Base-by-base conservation (phyloP, 2,888 invertebrate species). In the Chloroclystis v-ata region DNA sequence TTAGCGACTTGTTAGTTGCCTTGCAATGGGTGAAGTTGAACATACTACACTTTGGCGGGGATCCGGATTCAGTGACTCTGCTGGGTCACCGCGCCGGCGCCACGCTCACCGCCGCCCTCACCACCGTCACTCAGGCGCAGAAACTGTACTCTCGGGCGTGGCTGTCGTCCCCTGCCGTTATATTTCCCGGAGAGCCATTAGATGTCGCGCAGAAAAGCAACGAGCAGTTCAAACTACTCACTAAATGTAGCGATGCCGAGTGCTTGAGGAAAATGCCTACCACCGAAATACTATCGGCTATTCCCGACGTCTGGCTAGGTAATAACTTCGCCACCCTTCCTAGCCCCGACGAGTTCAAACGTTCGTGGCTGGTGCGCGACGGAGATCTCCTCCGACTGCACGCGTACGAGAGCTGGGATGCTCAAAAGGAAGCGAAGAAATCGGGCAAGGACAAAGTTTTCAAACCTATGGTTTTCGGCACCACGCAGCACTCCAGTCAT, bases 31-130 rank as follows among this genome's bases (percentile, higher is more conserved):
- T 96, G 1, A 89, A 94, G 50, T 77, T 92, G 56, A 96, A 97
- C 70, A 95, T 96, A 35, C 91, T 91, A 46, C 91, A 95, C 71
- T 97, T 97, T 66, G 96, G 96, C 0, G 96, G 96, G 0, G 93
- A 96, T 71, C 90, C 92, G 1, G 83, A 89, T 1, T 89, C 93
- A 2, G 94, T 97, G 0, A 96, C 95, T 0, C 69, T 97, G 28
- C 89, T 96, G 62, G 97, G 96, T 0, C 95, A 96, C 69, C 90
- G 94, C 13, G 95, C 96, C 0, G 96, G 96, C 1, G 96, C 94
- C 0, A 96, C 96, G 0, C 77, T 96, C 9, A 93, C 95, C 0
- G 93, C 95, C 0, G 94, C 95, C 0, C 78, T 97, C 29, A 90
- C 92, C 66, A 78, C 92, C 55, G 72, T 90, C 85, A 8, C 82